Evolutionary conservation across 2,113 vertebrate species (phyloP).

Genomic region (Micromys minutus): DNA sequence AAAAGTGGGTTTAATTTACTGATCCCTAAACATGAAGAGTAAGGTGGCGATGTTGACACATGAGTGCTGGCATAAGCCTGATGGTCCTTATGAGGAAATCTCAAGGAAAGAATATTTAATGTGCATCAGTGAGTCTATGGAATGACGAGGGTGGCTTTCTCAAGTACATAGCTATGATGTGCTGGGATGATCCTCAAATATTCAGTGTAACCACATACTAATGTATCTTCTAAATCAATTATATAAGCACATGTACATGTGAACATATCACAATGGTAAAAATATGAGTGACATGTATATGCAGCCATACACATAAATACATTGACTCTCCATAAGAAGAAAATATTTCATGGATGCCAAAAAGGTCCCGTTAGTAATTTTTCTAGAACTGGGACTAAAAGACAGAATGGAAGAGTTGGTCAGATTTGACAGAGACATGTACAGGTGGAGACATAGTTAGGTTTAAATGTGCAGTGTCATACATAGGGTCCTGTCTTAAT

Average conservation of each 20-base stretch:
- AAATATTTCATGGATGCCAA: background rate
- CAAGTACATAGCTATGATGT: background rate
- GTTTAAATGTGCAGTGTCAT: background rate
- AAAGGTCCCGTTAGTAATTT: background rate
- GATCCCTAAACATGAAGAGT: background rate
- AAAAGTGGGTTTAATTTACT: background rate
- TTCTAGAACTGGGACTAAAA: background rate
- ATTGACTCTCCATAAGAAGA: background rate
- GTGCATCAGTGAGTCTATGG: background rate
- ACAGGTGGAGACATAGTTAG: background rate
- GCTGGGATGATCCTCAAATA: background rate
- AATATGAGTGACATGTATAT: background rate
- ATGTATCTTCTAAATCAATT: background rate
- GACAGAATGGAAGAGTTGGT: background rate
- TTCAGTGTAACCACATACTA: background rate
- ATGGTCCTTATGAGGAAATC: background rate
- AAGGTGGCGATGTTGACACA: background rate
- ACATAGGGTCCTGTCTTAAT: background rate
- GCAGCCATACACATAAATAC: background rate
- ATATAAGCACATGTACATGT: background rate
- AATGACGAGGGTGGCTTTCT: background rate
- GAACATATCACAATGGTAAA: background rate
- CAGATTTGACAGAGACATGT: background rate
- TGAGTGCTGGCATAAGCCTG: background rate
- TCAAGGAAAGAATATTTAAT: background rate